Evolutionary conservation across 2,797 vertebrate species (phyloP), one percentile per base, ranked within the genome.

Genomic region (Tamandua tetradactyla): DNA sequence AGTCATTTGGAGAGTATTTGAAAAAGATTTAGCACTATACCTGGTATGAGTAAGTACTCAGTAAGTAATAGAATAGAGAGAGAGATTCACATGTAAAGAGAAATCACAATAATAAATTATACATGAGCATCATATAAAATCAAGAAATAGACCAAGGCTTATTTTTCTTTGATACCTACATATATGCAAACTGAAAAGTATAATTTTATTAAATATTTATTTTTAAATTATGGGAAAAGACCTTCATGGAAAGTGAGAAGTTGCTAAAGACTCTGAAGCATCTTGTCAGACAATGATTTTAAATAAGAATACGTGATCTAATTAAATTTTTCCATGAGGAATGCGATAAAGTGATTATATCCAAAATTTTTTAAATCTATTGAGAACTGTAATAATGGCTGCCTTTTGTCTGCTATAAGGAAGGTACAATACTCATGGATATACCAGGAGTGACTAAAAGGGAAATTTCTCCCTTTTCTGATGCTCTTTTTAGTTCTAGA

Each of bases 111-210:
- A 55, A 52, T 49, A 37, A 55, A 47, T 69, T 82, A 66, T 44
- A 74, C n/a, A 44, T 55, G 55, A 71, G 6, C 17, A 69, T 37
- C 47, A 30, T 57, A 40, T 47, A 86, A 81, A n/a, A 68, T 81
- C 59, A 69, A 71, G 47, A 42, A 74, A 8, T 87, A 35, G 5
- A 30, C 42, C n/a, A 35, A 22, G 27, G 40, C 49, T 82, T 62
- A 44, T 57, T 93, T 84, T 88, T 83, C 40, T 64, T 79, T 94
- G 42, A 78, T 84, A 62, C 68, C 44, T 88, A 96, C 83, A 94
- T 95, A 96, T 97, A 96, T 96, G 96, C 93, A 97, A 85, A 97
- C 72, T 93, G 59, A 95, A 92, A 61, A 94, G 91, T 44, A n/a
- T 71, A 95, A 83, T 40, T 57, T 72, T 82, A 76, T 61, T 84